These are phyloP conservation scores for Notoglanidium macrostoma DNA, from an alignment of 2,797 vertebrate species.

Conservation along the genomic window DNA sequence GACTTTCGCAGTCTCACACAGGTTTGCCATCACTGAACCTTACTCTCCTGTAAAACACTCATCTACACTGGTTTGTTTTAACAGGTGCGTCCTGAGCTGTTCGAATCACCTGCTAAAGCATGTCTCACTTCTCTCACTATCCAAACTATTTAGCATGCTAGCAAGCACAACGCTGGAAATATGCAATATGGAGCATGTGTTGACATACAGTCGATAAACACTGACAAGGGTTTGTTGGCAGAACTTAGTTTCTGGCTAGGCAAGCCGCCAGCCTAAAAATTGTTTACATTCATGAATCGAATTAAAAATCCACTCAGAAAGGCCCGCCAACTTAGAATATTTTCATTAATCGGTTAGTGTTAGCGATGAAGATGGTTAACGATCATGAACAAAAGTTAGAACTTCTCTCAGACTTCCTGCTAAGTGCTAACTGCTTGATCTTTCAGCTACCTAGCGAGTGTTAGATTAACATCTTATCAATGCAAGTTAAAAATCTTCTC, in stretches of 20 bases:
- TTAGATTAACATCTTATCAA: neutral
- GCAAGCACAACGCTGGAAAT: neutral
- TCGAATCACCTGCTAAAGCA: conserved; percentile 15
- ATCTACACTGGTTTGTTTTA: conserved; percentile 26
- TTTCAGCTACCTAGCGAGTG: neutral
- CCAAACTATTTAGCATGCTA: conserved; percentile 32
- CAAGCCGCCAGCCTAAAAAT: neutral
- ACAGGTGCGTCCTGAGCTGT: conserved; percentile 30
- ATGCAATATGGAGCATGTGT: conserved; percentile 14
- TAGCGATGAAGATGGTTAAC: neutral
- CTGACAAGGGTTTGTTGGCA: conserved; percentile 18
- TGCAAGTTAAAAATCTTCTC: neutral
- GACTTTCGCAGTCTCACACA: conserved; percentile 9
- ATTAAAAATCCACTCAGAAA: neutral
- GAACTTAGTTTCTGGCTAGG: neutral
- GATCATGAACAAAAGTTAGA: neutral
- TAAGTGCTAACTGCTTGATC: neutral
- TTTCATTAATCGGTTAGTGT: neutral
- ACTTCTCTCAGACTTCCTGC: neutral
- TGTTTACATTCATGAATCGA: neutral
- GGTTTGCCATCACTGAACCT: conserved; percentile 2
- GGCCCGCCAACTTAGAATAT: neutral
- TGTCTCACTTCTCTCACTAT: conserved; percentile 11
- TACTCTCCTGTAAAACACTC: conserved; percentile 3
- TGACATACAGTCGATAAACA: conserved; percentile 30